Evolutionary conservation across 2,797 vertebrate species (phyloP).

Genomic region (Lutjanus argentimaculatus): DNA sequence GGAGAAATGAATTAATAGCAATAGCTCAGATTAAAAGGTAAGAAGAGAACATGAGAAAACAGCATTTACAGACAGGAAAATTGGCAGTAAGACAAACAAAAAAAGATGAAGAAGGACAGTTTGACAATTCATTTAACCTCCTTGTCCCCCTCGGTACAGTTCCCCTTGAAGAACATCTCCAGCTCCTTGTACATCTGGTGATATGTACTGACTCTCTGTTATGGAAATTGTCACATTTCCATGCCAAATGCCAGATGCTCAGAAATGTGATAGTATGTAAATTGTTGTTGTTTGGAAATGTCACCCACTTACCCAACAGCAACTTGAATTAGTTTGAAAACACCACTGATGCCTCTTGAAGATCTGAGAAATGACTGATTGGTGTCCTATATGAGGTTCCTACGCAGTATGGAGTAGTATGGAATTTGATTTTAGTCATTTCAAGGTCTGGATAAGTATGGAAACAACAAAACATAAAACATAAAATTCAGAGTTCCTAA

Average conservation of each 20-base stretch:
- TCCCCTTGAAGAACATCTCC: constrained; percentile 47
- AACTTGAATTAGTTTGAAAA: constrained; percentile 65
- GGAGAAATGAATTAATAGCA: not conserved
- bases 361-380: constrained; percentile 14
- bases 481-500: too few species aligned
- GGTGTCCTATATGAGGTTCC: not conserved
- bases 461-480: too few species aligned
- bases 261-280: constrained; percentile 76
- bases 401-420: too few species aligned
- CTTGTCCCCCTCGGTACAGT: constrained; percentile 3
- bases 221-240: constrained; percentile 90
- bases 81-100: not conserved
- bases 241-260: constrained; percentile 83
- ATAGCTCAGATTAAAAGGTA: not conserved
- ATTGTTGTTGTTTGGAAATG: constrained; percentile 79
- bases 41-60: not conserved
- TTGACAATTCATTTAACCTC: constrained; percentile 61
- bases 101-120: not conserved
- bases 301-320: constrained; percentile 63
- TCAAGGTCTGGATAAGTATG: too few species aligned
- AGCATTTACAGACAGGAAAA: not conserved
- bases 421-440: too few species aligned
- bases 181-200: constrained; percentile 57
- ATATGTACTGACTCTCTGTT: constrained; percentile 77
- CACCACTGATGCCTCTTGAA: constrained; percentile 38